Evolutionary conservation across 1,140 invertebrate species (phyloP).

Genomic region (Armadillidium nasatum): DNA sequence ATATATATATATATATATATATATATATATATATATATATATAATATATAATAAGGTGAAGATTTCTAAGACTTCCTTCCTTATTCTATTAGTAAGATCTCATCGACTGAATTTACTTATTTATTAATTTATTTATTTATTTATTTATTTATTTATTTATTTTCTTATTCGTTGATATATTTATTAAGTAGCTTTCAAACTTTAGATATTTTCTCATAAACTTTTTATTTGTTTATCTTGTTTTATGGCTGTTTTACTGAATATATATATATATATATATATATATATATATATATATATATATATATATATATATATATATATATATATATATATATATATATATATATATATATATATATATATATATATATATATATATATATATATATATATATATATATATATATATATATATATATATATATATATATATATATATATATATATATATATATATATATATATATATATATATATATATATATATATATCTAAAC

Average conservation of each 20-base stretch:
- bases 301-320: conserved; percentile 13
- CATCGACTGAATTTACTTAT: no score
- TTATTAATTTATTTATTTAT: no score
- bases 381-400: conserved; percentile 13
- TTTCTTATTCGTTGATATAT: no score
- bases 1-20: conserved; percentile 10
- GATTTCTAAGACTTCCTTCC: no score
- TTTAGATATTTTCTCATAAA: no score
- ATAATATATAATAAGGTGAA: no score
- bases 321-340: conserved; percentile 11
- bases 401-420: neutral
- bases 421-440: neutral
- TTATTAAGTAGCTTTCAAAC: no score
- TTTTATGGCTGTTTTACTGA: no score
- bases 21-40: conserved; percentile 4
- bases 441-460: conserved; percentile 4
- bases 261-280: no score
- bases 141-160: no score
- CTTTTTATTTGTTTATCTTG: no score
- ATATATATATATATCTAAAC: neutral
- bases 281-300: conserved; percentile 8
- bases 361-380: conserved; percentile 15
- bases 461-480: neutral
- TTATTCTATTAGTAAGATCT: no score
- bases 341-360: conserved; percentile 12